Conservation (phyloP, 2,797 vertebrate species). For the Eidolon dupreanum region DNA sequence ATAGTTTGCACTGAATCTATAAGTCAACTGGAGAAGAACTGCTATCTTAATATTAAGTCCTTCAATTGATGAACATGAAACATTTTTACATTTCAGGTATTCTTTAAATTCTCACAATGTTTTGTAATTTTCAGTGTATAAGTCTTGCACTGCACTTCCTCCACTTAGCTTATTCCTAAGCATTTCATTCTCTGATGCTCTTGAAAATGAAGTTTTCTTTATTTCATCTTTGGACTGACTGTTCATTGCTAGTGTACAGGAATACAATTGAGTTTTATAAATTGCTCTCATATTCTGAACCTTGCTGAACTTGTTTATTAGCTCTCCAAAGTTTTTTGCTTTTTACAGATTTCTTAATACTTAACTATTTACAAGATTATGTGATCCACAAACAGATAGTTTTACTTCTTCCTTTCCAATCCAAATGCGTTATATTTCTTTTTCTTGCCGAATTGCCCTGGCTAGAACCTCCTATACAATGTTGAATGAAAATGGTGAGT, state of each 20-base stretch:
- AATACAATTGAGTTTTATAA: neutral
- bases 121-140: neutral
- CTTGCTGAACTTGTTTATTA: neutral
- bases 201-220: neutral
- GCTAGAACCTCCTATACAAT: neutral
- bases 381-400: neutral
- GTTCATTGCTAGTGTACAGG: neutral
- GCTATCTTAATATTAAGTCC: neutral
- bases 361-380: neutral
- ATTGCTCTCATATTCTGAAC: neutral
- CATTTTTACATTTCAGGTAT: neutral
- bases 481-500: neutral
- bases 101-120: neutral
- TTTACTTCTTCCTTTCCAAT: neutral
- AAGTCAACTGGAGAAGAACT: neutral
- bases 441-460: neutral
- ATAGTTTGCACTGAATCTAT: neutral
- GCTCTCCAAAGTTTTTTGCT: neutral
- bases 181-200: neutral
- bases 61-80: neutral
- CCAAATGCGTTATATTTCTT: neutral
- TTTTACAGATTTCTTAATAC: neutral
- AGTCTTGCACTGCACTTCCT: neutral
- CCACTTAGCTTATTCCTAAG: neutral
- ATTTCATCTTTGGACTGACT: neutral